Base-by-base conservation (phyloP, 2,888 invertebrate genomes). In the Caradrina clavipalpis region DNA sequence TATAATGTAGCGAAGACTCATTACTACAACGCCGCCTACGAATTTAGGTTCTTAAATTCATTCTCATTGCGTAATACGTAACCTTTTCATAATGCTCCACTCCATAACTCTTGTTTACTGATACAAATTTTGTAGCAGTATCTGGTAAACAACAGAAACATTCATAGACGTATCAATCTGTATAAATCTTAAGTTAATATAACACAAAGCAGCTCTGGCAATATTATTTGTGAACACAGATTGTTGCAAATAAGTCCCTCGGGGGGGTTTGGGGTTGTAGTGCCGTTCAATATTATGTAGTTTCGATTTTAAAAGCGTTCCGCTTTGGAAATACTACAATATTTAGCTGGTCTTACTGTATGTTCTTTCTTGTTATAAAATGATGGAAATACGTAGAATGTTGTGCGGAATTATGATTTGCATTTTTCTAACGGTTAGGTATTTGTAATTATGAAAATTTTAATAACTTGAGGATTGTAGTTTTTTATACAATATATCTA, bases 181-280 rank as follows among this genome's bases (percentile, higher is more conserved):
- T 64, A 59, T 81, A 70, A 73, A 82, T 68, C 69, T 71, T 59
- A 79, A 74, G 73, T 73, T 81, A 80, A 76, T 76, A 79, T 73
- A 80, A 75, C 83, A 81, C 78, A 83, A 86, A 85, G 82, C 82
- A 82, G 81, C 77, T 80, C 72, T 74, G 78, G 87, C 89, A 89
- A 90, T 89, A 86, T 86, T 90, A 89, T 90, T 90, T 88, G 88
- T 87, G 87, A 89, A 88, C 84, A 88, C 89, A 88, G 87, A 89
- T 88, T 90, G 89, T 88, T 87, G 87, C 89, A 90, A 91, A 91
- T 90, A 89, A 89, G 87, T 90, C 90, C 86, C 90, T 53, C 76
- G 69, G 76, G 81, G 69, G 74, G 77, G 82, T 79, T 82, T 73
- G 80, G 78, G 80, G 76, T 75, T 71, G 80, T 81, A 80, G 82